Conservation (phyloP, 2,113 vertebrate species). For the Boulengeromyrus knoepffleri region DNA sequence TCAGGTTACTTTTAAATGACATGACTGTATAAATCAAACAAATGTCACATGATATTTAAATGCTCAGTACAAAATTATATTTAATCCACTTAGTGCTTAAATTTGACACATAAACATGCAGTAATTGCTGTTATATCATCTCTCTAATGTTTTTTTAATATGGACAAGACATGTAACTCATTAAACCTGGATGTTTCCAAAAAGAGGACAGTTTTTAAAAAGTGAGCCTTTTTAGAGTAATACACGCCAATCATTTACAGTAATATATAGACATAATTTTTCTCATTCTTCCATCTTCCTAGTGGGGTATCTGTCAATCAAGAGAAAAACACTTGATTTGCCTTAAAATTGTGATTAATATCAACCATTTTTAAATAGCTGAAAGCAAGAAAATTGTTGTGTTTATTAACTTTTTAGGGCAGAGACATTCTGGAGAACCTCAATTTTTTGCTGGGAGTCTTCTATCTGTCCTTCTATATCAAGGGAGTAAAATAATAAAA, state of each 20-base stretch:
- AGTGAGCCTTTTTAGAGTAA: background rate
- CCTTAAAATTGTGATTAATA: background rate
- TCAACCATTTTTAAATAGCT: background rate
- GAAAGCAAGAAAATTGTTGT: background rate
- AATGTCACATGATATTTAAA: background rate
- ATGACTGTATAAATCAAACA: background rate
- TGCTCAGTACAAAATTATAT: background rate
- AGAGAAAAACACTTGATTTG: background rate
- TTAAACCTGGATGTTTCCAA: background rate
- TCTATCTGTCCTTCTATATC: background rate
- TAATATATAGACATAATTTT: background rate
- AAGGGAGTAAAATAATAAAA: background rate
- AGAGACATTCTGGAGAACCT: background rate
- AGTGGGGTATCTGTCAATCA: background rate
- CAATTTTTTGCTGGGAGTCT: background rate
- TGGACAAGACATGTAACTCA: background rate
- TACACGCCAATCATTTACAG: background rate
- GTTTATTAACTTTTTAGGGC: background rate
- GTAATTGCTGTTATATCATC: background rate
- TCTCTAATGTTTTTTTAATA: background rate
- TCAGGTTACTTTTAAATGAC: background rate
- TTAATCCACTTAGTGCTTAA: conserved; percentile 2
- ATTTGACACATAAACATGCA: background rate
- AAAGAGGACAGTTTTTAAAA: background rate
- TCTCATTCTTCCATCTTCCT: background rate